A percentile compares a stretch with the other conserved stretches of the same genome.
Conservation (phyloP, 2,113 vertebrate species). For the Jaculus jaculus region DNA sequence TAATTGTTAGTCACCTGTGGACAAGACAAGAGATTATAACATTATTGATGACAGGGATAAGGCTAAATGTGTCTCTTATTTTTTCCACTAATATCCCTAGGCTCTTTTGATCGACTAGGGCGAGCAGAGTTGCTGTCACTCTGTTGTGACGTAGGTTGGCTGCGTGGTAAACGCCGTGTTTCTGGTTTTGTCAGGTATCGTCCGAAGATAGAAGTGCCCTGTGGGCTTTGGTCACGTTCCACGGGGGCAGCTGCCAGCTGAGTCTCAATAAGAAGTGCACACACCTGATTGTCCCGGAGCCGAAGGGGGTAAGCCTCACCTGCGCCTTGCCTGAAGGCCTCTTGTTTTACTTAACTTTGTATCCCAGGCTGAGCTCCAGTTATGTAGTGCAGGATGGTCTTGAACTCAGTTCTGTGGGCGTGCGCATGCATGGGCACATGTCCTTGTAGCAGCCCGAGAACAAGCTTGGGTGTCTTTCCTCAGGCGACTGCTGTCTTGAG, state of each 20-base stretch:
- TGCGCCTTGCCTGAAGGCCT: too few species aligned
- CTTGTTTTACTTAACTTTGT: too few species aligned
- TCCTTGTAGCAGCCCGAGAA: too few species aligned
- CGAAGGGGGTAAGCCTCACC: constrained; percentile 95
- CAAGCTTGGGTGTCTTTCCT: too few species aligned
- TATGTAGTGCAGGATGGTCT: too few species aligned
- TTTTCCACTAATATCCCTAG: not conserved
- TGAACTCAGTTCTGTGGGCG: too few species aligned
- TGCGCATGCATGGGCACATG: too few species aligned
- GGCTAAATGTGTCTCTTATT: not conserved
- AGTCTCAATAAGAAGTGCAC: constrained; percentile 96
- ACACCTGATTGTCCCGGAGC: constrained; percentile 95
- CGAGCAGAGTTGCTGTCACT: not conserved
- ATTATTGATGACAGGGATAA: not conserved
- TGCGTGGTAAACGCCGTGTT: constrained; percentile 22
- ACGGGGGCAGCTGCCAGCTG: constrained; percentile 96
- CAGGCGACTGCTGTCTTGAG: too few species aligned
- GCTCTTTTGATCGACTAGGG: constrained; percentile 35
- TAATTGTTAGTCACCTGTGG: not conserved
- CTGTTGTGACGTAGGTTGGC: not conserved
- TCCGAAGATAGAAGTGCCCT: constrained; percentile 92
- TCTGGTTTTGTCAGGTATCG: constrained; percentile 86
- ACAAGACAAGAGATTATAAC: not conserved
- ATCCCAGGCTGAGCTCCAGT: too few species aligned
- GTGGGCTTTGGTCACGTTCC: constrained; percentile 98